A percentile compares a stretch with the other conserved stretches of the same genome.
phyloP scores from a whole-genome alignment of 2,888 invertebrate species.

The Stenodema calcarata region DNA sequence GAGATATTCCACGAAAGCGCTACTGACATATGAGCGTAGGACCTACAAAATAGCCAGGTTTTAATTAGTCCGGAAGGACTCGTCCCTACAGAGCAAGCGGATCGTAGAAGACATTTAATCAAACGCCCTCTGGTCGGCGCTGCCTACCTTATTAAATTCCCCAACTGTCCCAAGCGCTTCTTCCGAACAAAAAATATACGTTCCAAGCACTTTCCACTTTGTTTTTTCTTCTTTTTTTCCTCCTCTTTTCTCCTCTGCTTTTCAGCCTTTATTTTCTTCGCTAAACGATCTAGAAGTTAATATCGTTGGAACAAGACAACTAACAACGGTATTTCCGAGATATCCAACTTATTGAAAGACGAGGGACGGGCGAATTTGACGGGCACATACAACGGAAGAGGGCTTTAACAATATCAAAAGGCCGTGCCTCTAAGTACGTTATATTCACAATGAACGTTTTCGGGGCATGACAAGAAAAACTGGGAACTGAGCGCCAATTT shows the following conservation, averaged over 20 bases:
- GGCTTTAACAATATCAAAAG: too few species aligned
- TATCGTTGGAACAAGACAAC: neutral
- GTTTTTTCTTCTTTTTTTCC: neutral
- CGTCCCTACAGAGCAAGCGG: neutral
- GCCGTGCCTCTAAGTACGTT: too few species aligned
- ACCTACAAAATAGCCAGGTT: neutral
- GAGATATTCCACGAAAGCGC: too few species aligned
- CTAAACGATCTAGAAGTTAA: neutral
- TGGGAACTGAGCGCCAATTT: too few species aligned
- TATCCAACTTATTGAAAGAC: neutral
- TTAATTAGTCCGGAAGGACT: neutral
- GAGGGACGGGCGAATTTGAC: too few species aligned
- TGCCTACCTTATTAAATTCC: conserved; percentile 28
- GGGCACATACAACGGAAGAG: too few species aligned
- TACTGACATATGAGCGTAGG: neutral
- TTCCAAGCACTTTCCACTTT: neutral
- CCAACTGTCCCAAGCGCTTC: conserved; percentile 12
- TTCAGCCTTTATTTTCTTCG: neutral
- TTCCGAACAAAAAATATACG: neutral
- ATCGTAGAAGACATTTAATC: conserved; percentile 2
- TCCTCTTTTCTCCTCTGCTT: neutral
- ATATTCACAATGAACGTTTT: too few species aligned
- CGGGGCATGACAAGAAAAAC: too few species aligned
- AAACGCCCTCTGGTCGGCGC: neutral
- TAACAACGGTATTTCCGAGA: neutral